These are phyloP conservation scores for Poeciliopsis occidentalis DNA, from an alignment of 2,113 vertebrate genomes.

Conservation along the genomic window DNA sequence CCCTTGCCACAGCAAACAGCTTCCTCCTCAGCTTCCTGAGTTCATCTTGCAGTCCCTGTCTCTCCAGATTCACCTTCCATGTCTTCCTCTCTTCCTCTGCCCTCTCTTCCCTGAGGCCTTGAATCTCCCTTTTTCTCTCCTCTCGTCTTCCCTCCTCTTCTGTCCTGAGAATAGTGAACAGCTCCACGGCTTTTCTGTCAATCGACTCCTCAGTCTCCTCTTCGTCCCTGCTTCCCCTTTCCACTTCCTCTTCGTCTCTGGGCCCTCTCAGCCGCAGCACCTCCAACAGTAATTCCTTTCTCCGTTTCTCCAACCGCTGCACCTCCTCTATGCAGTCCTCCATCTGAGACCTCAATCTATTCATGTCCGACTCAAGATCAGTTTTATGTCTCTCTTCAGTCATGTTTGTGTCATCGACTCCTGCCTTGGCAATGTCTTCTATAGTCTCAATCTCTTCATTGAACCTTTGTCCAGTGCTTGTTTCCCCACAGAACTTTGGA, in stretches of 20 bases:
- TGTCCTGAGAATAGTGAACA: constrained; percentile 78
- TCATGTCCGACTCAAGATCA: background rate
- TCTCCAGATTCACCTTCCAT: constrained; percentile 86
- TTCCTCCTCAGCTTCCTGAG: constrained; percentile 84
- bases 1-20: constrained; percentile 86
- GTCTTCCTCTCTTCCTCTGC: constrained; percentile 82
- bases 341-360: constrained; percentile 50
- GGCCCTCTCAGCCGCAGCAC: constrained; percentile 83
- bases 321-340: constrained; percentile 86
- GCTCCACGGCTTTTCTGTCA: constrained; percentile 57
- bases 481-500: constrained; percentile 7
- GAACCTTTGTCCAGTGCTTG: constrained; percentile 11
- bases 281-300: constrained; percentile 85
- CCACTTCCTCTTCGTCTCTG: constrained; percentile 77
- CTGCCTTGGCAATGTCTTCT: constrained; percentile 1
- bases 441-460: background rate
- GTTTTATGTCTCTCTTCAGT: constrained; percentile 17
- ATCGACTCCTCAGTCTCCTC: constrained; percentile 69
- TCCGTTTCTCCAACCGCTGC: constrained; percentile 81
- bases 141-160: constrained; percentile 84
- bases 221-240: constrained; percentile 71
- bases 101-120: constrained; percentile 82
- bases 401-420: background rate
- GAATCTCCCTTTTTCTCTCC: constrained; percentile 84
- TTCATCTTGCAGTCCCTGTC: constrained; percentile 84